A percentile compares a stretch with the other conserved stretches of the same genome.
phyloP scores from a whole-genome alignment of 1,140 invertebrate genomes.

The Globodera ellingtonae region DNA sequence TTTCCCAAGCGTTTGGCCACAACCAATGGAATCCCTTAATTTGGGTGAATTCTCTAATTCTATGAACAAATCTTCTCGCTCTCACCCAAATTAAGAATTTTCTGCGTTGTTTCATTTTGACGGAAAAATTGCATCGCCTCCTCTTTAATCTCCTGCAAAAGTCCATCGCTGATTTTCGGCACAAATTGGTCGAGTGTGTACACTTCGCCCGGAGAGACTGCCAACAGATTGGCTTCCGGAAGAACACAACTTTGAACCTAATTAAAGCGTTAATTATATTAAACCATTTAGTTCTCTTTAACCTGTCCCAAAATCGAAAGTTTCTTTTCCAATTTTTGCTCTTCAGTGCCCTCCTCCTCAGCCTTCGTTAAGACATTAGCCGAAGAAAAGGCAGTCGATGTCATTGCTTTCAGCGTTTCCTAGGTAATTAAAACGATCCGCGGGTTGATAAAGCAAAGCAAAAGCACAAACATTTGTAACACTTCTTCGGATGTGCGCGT shows the following conservation, averaged over 20 bases:
- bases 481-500: constrained; percentile 6
- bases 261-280: background rate
- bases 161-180: constrained; percentile 1
- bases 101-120: background rate
- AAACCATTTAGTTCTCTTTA: background rate
- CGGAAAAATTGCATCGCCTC: constrained; percentile 16
- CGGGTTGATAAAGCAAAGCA: background rate
- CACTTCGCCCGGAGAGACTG: constrained; percentile 4
- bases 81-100: constrained; percentile 17
- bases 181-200: constrained; percentile 17
- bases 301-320: constrained; percentile 15
- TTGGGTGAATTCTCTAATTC: background rate
- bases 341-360: background rate
- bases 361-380: background rate
- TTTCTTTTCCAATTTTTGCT: background rate
- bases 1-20: constrained; percentile 25
- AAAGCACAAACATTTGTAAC: constrained; percentile 8
- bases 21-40: constrained; percentile 9
- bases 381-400: constrained; percentile 24
- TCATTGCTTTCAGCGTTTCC: constrained; percentile 27
- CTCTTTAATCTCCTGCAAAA: background rate
- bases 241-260: constrained; percentile 20
- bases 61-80: background rate
- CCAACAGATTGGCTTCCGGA: constrained; percentile 14
- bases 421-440: background rate